Evolutionary conservation across 1,140 invertebrate species (phyloP), one percentile per base, ranked within the genome.

Genomic region (Drosophila erecta): DNA sequence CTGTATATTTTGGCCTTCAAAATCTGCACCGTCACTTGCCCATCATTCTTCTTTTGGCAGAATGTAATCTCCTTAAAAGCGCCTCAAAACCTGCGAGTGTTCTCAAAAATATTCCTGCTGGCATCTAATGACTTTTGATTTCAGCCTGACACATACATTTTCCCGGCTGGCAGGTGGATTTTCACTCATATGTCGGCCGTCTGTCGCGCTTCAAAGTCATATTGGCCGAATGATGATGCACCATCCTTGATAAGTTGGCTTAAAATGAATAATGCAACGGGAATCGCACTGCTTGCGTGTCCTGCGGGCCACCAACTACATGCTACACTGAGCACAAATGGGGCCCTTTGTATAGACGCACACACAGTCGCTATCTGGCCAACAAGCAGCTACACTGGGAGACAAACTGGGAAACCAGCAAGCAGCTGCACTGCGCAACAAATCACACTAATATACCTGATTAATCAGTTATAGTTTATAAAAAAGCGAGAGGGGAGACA

Each of bases 61-160:
- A 79, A 79, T 64, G 66, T 81, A 87, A 85, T 80, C 79, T 81
- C 78, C 74, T 81, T 81, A 86, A 86, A 76, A 87, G 81, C 83
- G 60, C 60, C 79, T 81, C 67, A 58, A 17, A 17, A 17, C 17
- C 53, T 56, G 61, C 75, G 43, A 37, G 37, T n/a, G 27, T 27
- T 15, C 61, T 35, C 38, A 49, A 22, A 65, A 24, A 35, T 38
- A 3, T 17, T 38, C 35, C 24, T n/a, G 35, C 12, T 1, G n/a
- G 58, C 46, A 61, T 61, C 50, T 62, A 33, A 12, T 60, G 30
- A 64, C 27, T 67, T 65, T 51, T 65, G 64, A 65, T 67, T 67
- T 14, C 10, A 27, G 24, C 7, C 47, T 15, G n/a, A 33, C 40
- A 17, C 11, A 30, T 8, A 15, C 20, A 57, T 20, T 40, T 30